Conservation (phyloP, 2,888 invertebrate genomes). For the Cephus rjabovi region DNA sequence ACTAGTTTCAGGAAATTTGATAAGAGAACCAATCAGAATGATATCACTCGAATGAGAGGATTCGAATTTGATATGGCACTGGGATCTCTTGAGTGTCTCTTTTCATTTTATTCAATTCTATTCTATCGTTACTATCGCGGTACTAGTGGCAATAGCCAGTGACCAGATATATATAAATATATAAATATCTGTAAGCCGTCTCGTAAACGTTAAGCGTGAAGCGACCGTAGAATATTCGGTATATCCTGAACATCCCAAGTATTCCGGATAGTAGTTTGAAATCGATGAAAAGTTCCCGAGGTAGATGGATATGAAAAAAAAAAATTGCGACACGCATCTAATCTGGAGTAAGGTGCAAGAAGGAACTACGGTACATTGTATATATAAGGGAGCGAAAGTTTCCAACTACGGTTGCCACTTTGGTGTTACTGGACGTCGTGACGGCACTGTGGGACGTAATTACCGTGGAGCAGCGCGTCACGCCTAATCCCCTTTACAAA, state of each 20-base stretch:
- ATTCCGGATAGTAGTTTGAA: background rate
- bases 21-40: background rate
- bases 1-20: background rate
- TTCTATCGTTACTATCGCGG: background rate
- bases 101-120: background rate
- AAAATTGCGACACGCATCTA: background rate
- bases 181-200: background rate
- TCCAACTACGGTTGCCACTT: background rate
- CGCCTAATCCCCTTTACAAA: slow-evolving; percentile 53
- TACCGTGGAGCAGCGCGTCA: slow-evolving; percentile 43
- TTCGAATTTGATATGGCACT: background rate
- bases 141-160: background rate
- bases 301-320: background rate
- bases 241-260: background rate
- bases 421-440: background rate
- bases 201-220: background rate
- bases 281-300: background rate
- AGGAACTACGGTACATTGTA: background rate
- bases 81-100: background rate
- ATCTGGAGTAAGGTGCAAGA: background rate
- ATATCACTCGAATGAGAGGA: background rate
- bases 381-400: background rate
- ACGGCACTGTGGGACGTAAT: slow-evolving; percentile 34
- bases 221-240: background rate
- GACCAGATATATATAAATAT: slow-evolving; percentile 1